Conservation (phyloP, 2,797 vertebrate genomes). For the Danio tinwini region DNA sequence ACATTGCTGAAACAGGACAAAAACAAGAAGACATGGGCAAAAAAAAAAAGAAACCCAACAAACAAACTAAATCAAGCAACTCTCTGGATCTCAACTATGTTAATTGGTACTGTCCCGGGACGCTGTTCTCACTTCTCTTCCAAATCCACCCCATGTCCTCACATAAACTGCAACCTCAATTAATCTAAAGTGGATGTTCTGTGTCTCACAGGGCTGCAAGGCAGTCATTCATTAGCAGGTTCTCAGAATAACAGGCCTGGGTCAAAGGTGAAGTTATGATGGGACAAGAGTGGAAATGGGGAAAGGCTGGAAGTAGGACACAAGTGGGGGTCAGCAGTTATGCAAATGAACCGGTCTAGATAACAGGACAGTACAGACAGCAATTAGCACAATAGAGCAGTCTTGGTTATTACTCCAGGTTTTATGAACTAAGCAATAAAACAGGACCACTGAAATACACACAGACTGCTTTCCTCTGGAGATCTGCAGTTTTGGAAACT, state of each 20-base stretch:
- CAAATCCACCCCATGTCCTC: constrained; percentile 30
- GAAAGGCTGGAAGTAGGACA: constrained; percentile 76
- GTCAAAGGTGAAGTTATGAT: constrained; percentile 70
- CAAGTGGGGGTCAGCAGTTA: constrained; percentile 64
- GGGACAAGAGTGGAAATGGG: constrained; percentile 69
- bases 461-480: neutral
- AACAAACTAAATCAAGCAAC: constrained; percentile 29
- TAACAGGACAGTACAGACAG: constrained; percentile 18
- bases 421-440: constrained; percentile 30
- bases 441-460: neutral
- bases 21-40: neutral
- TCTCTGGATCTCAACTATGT: neutral
- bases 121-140: constrained; percentile 18
- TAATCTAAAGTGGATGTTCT: constrained; percentile 60
- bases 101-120: constrained; percentile 36
- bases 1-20: neutral
- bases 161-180: constrained; percentile 47
- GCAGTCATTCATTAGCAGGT: constrained; percentile 62
- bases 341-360: constrained; percentile 68
- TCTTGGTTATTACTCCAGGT: neutral
- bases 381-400: constrained; percentile 32
- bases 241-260: constrained; percentile 63
- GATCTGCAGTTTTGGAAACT: constrained; percentile 20
- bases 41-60: constrained; percentile 18
- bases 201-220: constrained; percentile 60